These are phyloP conservation scores for Tachyglossus aculeatus DNA, from an alignment of 2,797 vertebrate species.

Conservation along the genomic window DNA sequence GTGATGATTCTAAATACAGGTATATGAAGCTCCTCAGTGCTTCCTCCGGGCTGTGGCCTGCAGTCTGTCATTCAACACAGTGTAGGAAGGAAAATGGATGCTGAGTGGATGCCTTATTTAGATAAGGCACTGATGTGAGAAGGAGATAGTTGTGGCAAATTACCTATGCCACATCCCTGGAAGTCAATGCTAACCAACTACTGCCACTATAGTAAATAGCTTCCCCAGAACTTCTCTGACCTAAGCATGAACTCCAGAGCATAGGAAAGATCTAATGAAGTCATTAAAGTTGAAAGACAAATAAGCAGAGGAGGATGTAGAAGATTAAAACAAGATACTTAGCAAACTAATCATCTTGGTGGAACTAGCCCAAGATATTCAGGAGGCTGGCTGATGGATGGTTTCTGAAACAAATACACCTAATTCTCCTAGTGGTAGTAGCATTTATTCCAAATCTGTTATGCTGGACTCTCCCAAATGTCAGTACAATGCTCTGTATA, in stretches of 20 bases:
- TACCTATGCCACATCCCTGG: neutral
- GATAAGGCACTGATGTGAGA: neutral
- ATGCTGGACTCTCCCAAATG: too few relatives aligned
- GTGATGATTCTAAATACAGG: neutral
- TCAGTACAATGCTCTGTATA: too few relatives aligned
- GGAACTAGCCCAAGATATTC: neutral
- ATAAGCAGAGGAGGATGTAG: slow-evolving; percentile 24
- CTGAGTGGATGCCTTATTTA: slow-evolving; percentile 34
- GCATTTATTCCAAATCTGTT: too few relatives aligned
- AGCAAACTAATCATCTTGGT: slow-evolving; percentile 53
- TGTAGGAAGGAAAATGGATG: neutral
- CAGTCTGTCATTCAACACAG: neutral
- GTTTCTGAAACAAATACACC: slow-evolving; percentile 14
- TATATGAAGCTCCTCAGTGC: too few relatives aligned
- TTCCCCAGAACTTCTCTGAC: slow-evolving; percentile 41
- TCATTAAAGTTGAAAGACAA: slow-evolving; percentile 32
- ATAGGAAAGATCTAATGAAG: slow-evolving; percentile 49
- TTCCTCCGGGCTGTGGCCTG: neutral
- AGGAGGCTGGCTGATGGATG: neutral
- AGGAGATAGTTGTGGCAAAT: neutral
- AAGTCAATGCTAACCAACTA: neutral
- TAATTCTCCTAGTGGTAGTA: too few relatives aligned
- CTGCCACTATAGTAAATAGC: neutral
- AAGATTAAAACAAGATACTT: slow-evolving; percentile 57
- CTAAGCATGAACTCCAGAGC: slow-evolving; percentile 38